Evolutionary conservation across 1,140 invertebrate genomes (phyloP), one percentile per base, ranked within the genome.

Genomic region (Grapholita molesta): DNA sequence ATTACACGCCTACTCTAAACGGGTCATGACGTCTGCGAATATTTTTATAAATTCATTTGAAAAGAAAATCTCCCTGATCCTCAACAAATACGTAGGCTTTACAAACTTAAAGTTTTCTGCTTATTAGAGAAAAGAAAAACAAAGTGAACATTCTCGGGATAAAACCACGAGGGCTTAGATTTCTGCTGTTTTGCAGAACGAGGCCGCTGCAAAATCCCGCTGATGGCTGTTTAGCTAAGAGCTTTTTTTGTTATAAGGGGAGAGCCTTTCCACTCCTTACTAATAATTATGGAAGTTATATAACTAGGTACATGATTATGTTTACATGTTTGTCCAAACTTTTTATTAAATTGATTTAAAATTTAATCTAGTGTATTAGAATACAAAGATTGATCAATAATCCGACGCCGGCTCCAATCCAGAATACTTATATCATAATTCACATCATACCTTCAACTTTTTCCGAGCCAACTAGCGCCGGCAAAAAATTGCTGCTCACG

Each of bases 401-500:
- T 48, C 38, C 38, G 15, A 48, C 1, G 8, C 42, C 15, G 18
- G 42, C 18, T 21, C 18, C 42, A 21, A 48, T 48, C 1, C 18
- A 48, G 6, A 48, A 18, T 28, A 61, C 55, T 28, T 12, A 18
- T 61, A 61, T 61, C 28, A 61, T 61, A 61, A 61, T 61, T 61
- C 55, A 61, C 55, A 61, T 32, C 55, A 25, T 25, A 61, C 55
- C 24, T 61, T 61, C 25, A 18, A 61, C 55, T 61, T 61, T 61
- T 61, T 61, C 55, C 55, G 24, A 61, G 55, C 55, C 55, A 61
- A 25, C 55, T 32, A 61, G 25, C 55, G 32, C 30, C 55, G 28
- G 55, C 55, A 61, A 61, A 61, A 61, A 61, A 61, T 48, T 48
- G 42, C 42, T 61, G 55, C 25, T 61, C 28, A 57, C 53, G 53